These are phyloP conservation scores for Andrena camellia DNA, from an alignment of 2,888 invertebrate species.

Conservation along the genomic window DNA sequence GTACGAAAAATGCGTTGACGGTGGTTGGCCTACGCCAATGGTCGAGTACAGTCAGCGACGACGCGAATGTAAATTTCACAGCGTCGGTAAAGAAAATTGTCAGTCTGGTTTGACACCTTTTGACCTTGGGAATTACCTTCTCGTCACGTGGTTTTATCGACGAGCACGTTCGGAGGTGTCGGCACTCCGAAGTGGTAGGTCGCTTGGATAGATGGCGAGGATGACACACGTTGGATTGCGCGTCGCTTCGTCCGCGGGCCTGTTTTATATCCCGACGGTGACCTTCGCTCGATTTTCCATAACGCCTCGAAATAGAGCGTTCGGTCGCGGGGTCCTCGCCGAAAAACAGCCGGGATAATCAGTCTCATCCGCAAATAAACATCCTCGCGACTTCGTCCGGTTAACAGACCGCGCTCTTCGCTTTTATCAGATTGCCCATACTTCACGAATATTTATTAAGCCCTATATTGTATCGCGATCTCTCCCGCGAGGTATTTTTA, in stretches of 20 bases:
- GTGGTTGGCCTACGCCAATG: neutral
- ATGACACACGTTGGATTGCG: constrained; percentile 7
- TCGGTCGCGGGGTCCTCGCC: neutral
- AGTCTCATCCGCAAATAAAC: constrained; percentile 8
- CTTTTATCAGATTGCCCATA: neutral
- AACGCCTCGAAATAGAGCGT: constrained; percentile 63
- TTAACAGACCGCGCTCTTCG: neutral
- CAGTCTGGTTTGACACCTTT: neutral
- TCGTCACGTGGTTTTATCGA: constrained; percentile 34
- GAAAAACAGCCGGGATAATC: neutral
- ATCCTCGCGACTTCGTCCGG: neutral
- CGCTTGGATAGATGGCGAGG: constrained; percentile 55
- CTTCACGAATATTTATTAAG: neutral
- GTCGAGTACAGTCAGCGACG: neutral
- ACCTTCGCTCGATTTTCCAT: constrained; percentile 56
- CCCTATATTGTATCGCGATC: constrained; percentile 5
- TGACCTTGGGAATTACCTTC: neutral
- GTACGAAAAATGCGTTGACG: neutral
- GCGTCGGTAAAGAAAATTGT: constrained; percentile 7
- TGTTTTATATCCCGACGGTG: constrained; percentile 40
- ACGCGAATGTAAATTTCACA: neutral
- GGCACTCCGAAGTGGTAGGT: neutral
- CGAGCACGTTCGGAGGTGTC: constrained; percentile 2
- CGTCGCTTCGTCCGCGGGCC: neutral
- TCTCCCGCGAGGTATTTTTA: constrained; percentile 29